Percentiles rank a stretch among this genome's conserved stretches.
These are phyloP conservation scores for Hydrolagus affinis DNA, from an alignment of 2,113 vertebrate genomes.

Conservation along the genomic window DNA sequence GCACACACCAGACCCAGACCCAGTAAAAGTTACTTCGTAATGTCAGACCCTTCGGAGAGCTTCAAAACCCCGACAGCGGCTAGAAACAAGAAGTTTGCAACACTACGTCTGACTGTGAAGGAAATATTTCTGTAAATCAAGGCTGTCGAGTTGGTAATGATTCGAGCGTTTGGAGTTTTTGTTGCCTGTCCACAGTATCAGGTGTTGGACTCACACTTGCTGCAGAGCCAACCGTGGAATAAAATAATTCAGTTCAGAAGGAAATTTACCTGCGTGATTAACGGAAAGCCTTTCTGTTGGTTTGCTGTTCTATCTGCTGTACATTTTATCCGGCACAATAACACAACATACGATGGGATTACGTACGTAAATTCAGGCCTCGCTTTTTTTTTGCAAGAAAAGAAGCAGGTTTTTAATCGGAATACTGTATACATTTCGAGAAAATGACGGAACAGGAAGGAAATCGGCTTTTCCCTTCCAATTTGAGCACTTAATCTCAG, in stretches of 20 bases:
- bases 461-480: no score
- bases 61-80: slow-evolving; percentile 24
- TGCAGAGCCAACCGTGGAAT: background rate
- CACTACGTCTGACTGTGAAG: background rate
- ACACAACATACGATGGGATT: background rate
- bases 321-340: background rate
- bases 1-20: background rate
- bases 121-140: slow-evolving; percentile 23
- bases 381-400: no score
- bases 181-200: slow-evolving; percentile 9
- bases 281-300: slow-evolving; percentile 21
- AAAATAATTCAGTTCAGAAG: background rate
- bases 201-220: background rate
- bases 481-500: no score
- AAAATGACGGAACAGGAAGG: background rate
- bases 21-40: slow-evolving; percentile 9
- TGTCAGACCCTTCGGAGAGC: background rate
- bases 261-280: background rate
- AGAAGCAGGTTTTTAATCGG: background rate
- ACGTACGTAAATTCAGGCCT: background rate
- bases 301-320: background rate
- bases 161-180: background rate
- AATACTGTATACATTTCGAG: no score
- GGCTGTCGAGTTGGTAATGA: slow-evolving; percentile 10
- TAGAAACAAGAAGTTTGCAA: slow-evolving; percentile 9